Evolutionary conservation across 2,888 invertebrate genomes (phyloP).

Genomic region (Torymus auratus): DNA sequence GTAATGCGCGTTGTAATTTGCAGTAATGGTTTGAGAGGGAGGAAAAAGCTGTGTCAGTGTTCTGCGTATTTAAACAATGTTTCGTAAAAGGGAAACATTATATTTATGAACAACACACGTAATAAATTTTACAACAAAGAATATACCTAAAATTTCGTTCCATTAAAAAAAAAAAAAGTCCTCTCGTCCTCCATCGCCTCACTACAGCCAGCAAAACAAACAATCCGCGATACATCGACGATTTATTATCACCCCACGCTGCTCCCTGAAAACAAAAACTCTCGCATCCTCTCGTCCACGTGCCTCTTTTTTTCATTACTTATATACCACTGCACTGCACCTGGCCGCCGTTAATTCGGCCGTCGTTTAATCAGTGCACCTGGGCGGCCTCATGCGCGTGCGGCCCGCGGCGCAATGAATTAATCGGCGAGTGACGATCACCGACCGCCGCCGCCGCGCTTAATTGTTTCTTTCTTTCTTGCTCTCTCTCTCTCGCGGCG

Average conservation of each 20-base stretch:
- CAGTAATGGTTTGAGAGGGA: no score
- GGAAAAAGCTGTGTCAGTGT: no score
- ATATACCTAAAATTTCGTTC: neutral
- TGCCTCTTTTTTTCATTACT: neutral
- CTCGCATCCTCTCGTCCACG: neutral
- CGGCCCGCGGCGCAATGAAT: constrained; percentile 63
- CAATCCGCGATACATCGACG: no score
- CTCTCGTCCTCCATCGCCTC: no score
- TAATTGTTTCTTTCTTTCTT: constrained; percentile 50
- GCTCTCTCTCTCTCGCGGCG: neutral
- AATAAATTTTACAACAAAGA: neutral
- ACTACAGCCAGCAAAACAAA: no score
- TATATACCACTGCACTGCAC: constrained; percentile 37
- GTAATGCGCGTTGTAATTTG: no score
- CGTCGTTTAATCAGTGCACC: constrained; percentile 68
- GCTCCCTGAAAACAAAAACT: no score
- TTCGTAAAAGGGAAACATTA: no score
- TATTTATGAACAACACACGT: no score
- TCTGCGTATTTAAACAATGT: no score
- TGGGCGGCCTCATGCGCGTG: constrained; percentile 63
- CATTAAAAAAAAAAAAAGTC: neutral
- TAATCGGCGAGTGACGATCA: constrained; percentile 68
- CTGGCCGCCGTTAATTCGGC: constrained; percentile 63
- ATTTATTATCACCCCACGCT: no score
- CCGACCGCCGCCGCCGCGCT: neutral